Conservation (phyloP, 2,113 vertebrate genomes). For the Petrocephalus zakoni region DNA sequence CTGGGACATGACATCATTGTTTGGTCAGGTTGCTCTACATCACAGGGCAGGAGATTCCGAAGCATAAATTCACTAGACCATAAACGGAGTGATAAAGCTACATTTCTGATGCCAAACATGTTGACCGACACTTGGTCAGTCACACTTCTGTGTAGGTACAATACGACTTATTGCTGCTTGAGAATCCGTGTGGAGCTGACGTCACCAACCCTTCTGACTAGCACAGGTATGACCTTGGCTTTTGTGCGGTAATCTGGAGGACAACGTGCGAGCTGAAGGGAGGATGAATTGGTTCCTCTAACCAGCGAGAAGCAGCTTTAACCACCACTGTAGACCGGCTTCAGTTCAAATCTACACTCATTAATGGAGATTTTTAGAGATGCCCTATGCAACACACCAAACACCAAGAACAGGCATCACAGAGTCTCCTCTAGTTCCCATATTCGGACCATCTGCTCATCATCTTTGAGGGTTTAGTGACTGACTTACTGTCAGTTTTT, state of each 20-base stretch:
- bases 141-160: background rate
- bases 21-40: background rate
- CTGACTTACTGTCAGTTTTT: constrained; percentile 30
- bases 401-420: background rate
- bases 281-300: background rate
- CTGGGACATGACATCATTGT: background rate
- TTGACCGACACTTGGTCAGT: constrained; percentile 8
- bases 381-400: background rate
- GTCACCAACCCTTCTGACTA: background rate
- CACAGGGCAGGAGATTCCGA: background rate
- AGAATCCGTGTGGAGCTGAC: background rate
- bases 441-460: background rate
- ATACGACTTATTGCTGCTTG: background rate
- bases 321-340: background rate
- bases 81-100: background rate
- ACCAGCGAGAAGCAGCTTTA: background rate
- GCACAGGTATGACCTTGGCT: background rate
- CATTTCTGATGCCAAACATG: background rate
- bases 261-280: background rate
- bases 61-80: background rate
- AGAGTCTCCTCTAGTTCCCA: background rate
- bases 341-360: background rate
- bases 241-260: background rate
- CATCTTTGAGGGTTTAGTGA: constrained; percentile 14
- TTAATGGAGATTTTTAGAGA: background rate